A percentile compares a stretch with the other conserved stretches of the same genome.
phyloP scores from a whole-genome alignment of 1,140 invertebrate genomes.

The Popillia japonica region DNA sequence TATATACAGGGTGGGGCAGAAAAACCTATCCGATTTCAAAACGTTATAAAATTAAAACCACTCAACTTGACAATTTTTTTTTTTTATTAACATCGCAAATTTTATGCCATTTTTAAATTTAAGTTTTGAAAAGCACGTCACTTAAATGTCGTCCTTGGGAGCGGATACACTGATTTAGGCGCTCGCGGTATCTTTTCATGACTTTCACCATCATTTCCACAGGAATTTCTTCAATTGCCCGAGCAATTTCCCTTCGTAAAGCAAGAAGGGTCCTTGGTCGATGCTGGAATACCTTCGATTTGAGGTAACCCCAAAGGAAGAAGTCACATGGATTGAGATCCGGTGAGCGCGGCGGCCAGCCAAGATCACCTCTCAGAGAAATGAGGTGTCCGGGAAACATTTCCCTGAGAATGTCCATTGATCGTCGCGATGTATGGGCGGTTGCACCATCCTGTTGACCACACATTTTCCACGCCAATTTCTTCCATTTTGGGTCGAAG shows the following conservation, averaged over 20 bases:
- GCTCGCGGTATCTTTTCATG: constrained; percentile 26
- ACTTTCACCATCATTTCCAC: constrained; percentile 35
- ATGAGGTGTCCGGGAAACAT: constrained; percentile 51
- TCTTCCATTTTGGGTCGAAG: constrained; percentile 25
- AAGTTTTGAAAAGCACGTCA: constrained; percentile 17
- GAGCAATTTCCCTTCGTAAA: constrained; percentile 35
- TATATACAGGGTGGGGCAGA: constrained; percentile 35
- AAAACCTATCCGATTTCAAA: constrained; percentile 35
- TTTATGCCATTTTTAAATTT: constrained; percentile 11
- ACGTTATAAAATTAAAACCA: constrained; percentile 32
- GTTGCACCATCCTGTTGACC: constrained; percentile 49
- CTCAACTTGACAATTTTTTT: constrained; percentile 29
- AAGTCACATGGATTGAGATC: constrained; percentile 27
- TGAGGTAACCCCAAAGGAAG: constrained; percentile 36
- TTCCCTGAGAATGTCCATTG: constrained; percentile 49
- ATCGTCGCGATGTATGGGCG: constrained; percentile 49
- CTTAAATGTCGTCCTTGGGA: constrained; percentile 32
- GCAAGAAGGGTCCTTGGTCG: constrained; percentile 1
- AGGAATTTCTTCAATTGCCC: constrained; percentile 35
- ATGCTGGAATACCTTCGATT: constrained; percentile 32
- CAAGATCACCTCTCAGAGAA: constrained; percentile 32
- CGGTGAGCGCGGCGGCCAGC: constrained; percentile 27
- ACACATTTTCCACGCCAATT: constrained; percentile 34
- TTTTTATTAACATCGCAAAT: constrained; percentile 24
- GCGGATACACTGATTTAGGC: constrained; percentile 35